Evolutionary conservation across 2,888 invertebrate genomes (phyloP), one percentile per base, ranked within the genome.

Genomic region (Arctia plantaginis): DNA sequence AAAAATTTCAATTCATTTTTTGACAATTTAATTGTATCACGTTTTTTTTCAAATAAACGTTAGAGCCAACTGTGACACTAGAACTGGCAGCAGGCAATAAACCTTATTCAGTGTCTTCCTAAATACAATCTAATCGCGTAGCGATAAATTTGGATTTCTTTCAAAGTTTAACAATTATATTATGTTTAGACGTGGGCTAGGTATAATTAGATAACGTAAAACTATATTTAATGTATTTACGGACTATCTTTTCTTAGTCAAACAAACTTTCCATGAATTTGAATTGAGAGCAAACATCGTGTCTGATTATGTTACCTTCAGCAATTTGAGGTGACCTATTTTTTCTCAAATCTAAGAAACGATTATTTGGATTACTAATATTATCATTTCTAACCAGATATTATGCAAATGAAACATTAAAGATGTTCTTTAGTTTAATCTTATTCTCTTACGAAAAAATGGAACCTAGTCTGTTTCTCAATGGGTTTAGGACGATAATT

Each of bases 241-340:
- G 76, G 70, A 41, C 0, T 72, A 59, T 8, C 15, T 64, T 35
- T 72, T 73, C 69, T 77, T 69, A 47, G 55, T 70, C 73, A 71
- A 35, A 35, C 12, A 47, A 72, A 78, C 77, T 30, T 92, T 91
- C 91, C 80, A 55, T 86, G 90, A 90, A 90, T 71, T 76, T 72
- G 80, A 81, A 89, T 86, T 82, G 82, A 82, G 85, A 83, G 74
- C 88, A 84, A 84, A 72, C 78, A 78, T 82, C 83, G 76, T 89
- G 86, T 91, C 86, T 85, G 82, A 90, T 92, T 62, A 62, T 62
- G 62, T 62, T 91, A 90, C 92, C 87, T 89, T 87, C 85, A 86
- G 86, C 72, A 87, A 86, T 92, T 90, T 77, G 86, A 87, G 92
- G 91, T 92, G 91, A 91, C 92, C 92, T 86, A 91, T 77, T 87